Percentiles rank a stretch among this genome's conserved stretches.
Conservation (phyloP, 2,797 vertebrate species). For the Monodelphis domestica region DNA sequence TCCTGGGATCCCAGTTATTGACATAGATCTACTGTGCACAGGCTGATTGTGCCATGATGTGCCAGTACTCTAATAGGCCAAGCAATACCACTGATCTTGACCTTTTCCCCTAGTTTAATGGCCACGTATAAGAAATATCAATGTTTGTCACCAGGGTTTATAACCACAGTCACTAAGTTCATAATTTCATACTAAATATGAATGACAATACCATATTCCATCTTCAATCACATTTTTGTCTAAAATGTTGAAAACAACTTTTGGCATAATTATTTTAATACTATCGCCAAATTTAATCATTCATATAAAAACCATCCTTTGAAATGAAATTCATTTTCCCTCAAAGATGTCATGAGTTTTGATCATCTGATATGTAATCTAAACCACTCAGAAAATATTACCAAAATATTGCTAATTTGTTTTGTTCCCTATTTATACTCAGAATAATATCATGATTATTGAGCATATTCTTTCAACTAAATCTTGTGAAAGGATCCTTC, state of each 20-base stretch:
- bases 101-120: neutral
- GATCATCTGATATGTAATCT: slow-evolving; percentile 35
- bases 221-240: neutral
- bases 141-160: neutral
- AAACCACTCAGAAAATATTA: slow-evolving; percentile 47
- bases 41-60: neutral
- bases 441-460: neutral
- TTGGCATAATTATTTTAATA: neutral
- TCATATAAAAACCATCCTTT: too few species aligned
- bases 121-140: neutral
- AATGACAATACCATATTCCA: neutral
- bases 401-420: slow-evolving; percentile 46
- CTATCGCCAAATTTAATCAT: neutral
- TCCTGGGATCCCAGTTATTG: too few species aligned
- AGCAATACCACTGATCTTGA: neutral
- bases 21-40: neutral
- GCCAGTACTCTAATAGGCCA: neutral
- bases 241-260: neutral
- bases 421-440: slow-evolving; percentile 51
- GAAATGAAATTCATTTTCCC: neutral
- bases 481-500: slow-evolving; percentile 21
- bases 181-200: neutral
- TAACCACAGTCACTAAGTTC: neutral
- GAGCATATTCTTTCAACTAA: slow-evolving; percentile 7
- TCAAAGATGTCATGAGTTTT: slow-evolving; percentile 51